These are phyloP conservation scores for Drosophila nigromelanica DNA, from an alignment of 1,140 invertebrate species.

Conservation along the genomic window DNA sequence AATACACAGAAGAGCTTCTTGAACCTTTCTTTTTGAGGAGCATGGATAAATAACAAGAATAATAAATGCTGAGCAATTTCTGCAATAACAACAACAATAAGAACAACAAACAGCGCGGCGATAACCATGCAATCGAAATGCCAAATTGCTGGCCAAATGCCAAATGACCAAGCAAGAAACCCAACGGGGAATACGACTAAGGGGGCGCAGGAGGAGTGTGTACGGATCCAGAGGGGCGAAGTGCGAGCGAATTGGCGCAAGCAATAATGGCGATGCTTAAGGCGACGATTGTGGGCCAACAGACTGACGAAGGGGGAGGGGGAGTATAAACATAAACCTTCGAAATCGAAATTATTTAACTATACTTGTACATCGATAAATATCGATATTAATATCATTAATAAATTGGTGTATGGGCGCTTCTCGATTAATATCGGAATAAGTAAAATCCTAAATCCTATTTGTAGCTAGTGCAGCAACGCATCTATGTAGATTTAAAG, in stretches of 20 bases:
- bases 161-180: slow-evolving; percentile 68
- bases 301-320: slow-evolving; percentile 1
- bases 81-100: slow-evolving; percentile 29
- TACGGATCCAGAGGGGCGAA: slow-evolving; percentile 5
- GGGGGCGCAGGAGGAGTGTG: neutral
- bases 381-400: too few relatives aligned
- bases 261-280: slow-evolving; percentile 61
- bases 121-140: slow-evolving; percentile 75
- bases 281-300: slow-evolving; percentile 37
- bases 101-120: slow-evolving; percentile 26
- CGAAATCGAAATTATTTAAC: too few relatives aligned
- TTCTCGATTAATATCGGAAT: too few relatives aligned
- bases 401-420: too few relatives aligned
- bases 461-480: too few relatives aligned
- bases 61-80: slow-evolving; percentile 46
- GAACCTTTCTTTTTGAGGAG: neutral
- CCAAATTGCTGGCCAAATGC: slow-evolving; percentile 76
- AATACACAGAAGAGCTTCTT: slow-evolving; percentile 10
- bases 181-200: slow-evolving; percentile 13
- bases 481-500: too few relatives aligned
- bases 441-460: too few relatives aligned
- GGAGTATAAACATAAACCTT: too few relatives aligned
- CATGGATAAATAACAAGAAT: slow-evolving; percentile 13
- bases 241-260: slow-evolving; percentile 26
- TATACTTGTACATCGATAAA: too few relatives aligned